These are phyloP conservation scores for Connochaetes taurinus DNA, from an alignment of 2,113 vertebrate species.

Conservation along the genomic window DNA sequence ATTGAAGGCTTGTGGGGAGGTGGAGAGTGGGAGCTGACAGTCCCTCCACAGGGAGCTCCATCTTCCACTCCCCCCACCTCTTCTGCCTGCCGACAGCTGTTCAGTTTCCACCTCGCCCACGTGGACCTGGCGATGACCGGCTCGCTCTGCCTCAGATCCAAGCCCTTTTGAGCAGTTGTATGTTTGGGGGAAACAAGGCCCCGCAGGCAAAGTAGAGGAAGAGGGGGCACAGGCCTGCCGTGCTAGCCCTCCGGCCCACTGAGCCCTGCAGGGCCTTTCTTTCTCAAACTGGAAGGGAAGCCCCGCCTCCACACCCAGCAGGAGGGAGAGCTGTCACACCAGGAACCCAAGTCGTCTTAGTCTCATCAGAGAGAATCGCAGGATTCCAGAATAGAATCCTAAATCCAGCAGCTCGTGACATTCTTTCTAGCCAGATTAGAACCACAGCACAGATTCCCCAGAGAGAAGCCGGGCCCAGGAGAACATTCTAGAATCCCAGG, in stretches of 20 bases:
- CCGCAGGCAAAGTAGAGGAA: background rate
- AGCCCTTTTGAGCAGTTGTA: background rate
- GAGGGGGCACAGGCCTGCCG: background rate
- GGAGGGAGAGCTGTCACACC: background rate
- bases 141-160: background rate
- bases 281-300: background rate
- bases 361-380: constrained; percentile 25
- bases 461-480: background rate
- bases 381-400: constrained; percentile 63
- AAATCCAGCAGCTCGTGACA: constrained; percentile 45
- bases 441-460: background rate
- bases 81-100: constrained; percentile 22
- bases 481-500: background rate
- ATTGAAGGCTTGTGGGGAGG: constrained; percentile 25
- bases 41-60: background rate
- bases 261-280: background rate
- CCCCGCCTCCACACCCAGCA: background rate
- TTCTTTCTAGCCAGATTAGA: background rate
- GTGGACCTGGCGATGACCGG: background rate
- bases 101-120: constrained; percentile 4
- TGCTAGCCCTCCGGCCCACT: background rate
- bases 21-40: constrained; percentile 41
- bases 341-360: background rate
- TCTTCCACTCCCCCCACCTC: background rate
- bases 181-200: background rate